Conservation (phyloP, 1,140 invertebrate species). For the Aphis craccivora region DNA sequence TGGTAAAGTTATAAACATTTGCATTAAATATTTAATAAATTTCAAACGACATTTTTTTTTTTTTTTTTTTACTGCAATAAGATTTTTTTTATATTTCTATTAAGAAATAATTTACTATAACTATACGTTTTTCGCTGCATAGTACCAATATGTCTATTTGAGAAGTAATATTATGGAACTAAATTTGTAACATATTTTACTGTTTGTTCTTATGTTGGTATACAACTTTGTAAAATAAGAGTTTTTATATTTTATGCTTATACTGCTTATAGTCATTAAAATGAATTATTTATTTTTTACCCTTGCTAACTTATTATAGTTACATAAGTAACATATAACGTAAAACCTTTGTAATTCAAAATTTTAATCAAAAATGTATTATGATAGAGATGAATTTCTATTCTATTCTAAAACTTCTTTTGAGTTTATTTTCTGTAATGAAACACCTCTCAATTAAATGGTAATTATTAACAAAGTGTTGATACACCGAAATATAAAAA, state of each 20-base stretch:
- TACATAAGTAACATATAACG: background rate
- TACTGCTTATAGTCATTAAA: background rate
- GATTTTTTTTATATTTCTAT: too few species aligned
- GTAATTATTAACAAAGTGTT: background rate
- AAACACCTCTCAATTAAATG: background rate
- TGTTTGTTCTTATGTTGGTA: too few species aligned
- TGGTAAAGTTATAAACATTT: background rate
- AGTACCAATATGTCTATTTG: too few species aligned
- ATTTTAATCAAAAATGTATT: background rate
- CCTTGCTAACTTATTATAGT: background rate
- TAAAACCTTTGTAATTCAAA: background rate
- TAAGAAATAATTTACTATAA: background rate
- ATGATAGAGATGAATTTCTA: background rate
- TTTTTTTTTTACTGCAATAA: too few species aligned
- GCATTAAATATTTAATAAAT: background rate
- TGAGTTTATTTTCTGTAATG: background rate
- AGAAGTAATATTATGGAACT: background rate
- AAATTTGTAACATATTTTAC: background rate
- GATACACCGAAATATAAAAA: background rate
- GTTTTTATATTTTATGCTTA: background rate
- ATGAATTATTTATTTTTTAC: background rate
- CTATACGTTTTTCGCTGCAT: too few species aligned
- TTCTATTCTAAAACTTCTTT: too few species aligned
- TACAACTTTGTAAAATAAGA: too few species aligned
- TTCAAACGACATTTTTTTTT: background rate